phyloP scores from a whole-genome alignment of 2,888 invertebrate genomes.

The Protophormia terraenovae region DNA sequence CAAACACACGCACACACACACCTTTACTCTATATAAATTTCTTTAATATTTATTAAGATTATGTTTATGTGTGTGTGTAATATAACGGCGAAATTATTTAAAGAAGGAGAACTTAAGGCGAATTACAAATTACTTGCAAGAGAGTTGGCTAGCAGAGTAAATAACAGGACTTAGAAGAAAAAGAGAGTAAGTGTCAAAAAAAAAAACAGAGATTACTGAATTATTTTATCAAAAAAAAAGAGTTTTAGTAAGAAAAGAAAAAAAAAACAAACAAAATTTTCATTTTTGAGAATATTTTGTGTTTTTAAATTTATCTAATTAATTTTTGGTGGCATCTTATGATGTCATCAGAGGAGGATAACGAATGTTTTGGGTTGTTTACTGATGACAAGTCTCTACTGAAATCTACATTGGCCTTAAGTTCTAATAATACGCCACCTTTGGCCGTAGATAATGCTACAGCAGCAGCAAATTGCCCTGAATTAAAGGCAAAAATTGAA shows the following conservation, averaged over 20 bases:
- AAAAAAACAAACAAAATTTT: not conserved
- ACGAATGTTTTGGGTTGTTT: conserved; percentile 96
- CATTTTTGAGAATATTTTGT: conserved; percentile 31
- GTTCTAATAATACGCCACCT: conserved; percentile 54
- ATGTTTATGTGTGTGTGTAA: conserved; percentile 56
- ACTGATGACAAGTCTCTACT: conserved; percentile 93
- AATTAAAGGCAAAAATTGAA: conserved; percentile 54
- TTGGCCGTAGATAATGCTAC: not conserved
- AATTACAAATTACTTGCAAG: conserved; percentile 3
- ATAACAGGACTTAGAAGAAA: not conserved
- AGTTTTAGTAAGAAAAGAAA: not conserved
- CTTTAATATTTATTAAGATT: conserved; percentile 46
- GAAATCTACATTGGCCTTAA: conserved; percentile 85
- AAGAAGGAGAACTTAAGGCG: conserved; percentile 58
- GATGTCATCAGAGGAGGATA: conserved; percentile 99
- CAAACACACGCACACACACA: conserved; percentile 15
- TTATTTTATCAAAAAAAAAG: too few species aligned
- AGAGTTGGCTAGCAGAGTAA: not conserved
- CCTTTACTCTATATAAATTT: conserved; percentile 40
- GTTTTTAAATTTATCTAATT: conserved; percentile 5
- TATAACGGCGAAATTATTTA: conserved; percentile 50
- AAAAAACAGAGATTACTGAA: too few species aligned
- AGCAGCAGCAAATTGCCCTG: conserved; percentile 31
- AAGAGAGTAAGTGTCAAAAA: not conserved
- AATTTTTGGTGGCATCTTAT: conserved; percentile 86